Conservation (phyloP, 2,113 vertebrate genomes). For the Nanger granti region DNA sequence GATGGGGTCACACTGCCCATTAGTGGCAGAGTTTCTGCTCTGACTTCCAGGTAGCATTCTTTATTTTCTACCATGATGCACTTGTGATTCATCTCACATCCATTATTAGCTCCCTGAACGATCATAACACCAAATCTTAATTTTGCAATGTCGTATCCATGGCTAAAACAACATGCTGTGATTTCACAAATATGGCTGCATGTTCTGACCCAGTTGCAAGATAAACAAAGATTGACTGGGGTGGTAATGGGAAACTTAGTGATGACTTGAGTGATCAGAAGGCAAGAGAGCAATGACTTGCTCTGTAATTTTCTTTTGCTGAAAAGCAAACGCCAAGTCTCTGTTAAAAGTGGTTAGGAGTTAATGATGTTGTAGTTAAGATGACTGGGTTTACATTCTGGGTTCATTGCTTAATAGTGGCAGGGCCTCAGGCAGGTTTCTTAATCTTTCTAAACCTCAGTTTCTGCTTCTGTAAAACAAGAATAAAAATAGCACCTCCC, state of each 20-base stretch:
- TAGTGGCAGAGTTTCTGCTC: not conserved
- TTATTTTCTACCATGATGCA: not conserved
- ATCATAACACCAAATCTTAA: not conserved
- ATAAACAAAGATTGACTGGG: not conserved
- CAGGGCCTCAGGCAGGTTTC: not conserved
- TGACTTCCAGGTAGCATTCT: not conserved
- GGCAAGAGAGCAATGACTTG: not conserved
- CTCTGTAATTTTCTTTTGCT: not conserved
- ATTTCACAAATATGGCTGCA: not conserved
- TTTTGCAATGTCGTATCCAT: not conserved
- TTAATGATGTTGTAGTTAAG: not conserved
- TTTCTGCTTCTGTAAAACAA: not conserved
- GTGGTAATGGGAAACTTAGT: rapidly evolving
- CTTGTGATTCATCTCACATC: not conserved
- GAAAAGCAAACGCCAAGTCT: not conserved
- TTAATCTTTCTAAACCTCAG: not conserved
- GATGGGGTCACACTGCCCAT: not conserved
- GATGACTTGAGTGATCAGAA: not conserved
- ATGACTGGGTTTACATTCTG: not conserved
- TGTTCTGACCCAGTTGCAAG: not conserved
- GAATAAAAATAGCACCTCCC: not conserved
- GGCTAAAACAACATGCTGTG: not conserved
- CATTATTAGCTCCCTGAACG: not conserved
- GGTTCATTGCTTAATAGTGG: not conserved
- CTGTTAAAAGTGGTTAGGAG: not conserved